Evolutionary conservation across 2,113 vertebrate species (phyloP), one percentile per base, ranked within the genome.

Genomic region (Buteo buteo): DNA sequence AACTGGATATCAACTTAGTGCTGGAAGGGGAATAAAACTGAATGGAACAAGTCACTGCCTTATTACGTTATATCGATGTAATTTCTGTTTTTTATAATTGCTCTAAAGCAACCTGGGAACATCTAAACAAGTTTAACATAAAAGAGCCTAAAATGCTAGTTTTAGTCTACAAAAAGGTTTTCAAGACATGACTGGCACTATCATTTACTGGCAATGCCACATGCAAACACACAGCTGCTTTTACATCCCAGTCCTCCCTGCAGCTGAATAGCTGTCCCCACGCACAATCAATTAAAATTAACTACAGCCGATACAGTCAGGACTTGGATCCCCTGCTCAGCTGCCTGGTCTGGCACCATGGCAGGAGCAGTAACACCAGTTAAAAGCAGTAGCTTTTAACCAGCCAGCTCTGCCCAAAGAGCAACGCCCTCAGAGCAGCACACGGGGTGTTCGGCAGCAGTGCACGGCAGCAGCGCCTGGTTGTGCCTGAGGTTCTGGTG

Each of bases 381-480:
- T n/a, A 31, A 57, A 59, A 45, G 24, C 74, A 20, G 44, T 3
- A 31, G 42, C 57, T 67, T 44, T n/a, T 13, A 45, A 24, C 3
- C 65, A 25, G 20, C 10, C 14, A 34, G 9, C 34, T 7, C 0
- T 19, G 24, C 24, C n/a, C 34, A 14, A 20, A 16, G 6, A 22
- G 36, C 11, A 28, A 8, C 13, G 13, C 6, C 8, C 25, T 12
- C 9, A 3, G 32, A 42, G n/a, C 58, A 42, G 47, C 52, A 15
- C 40, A 5, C 5, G 11, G 32, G 20, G 15, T 7, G 52, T 9
- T 38, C 15, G 1, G 5, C 21, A 19, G 17, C 45, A 36, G 8
- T 18, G 22, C 22, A 45, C 12, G 0, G 5, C 21, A 19, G 15
- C 45, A 36, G 9, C 16, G 22, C 24, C 20, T 0, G 14, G 4